Evolutionary conservation across 92 coral and sea anemone genomes (phyloP), one percentile per base, ranked within the genome.

Genomic region (Hydrozoanthus gracilis): DNA sequence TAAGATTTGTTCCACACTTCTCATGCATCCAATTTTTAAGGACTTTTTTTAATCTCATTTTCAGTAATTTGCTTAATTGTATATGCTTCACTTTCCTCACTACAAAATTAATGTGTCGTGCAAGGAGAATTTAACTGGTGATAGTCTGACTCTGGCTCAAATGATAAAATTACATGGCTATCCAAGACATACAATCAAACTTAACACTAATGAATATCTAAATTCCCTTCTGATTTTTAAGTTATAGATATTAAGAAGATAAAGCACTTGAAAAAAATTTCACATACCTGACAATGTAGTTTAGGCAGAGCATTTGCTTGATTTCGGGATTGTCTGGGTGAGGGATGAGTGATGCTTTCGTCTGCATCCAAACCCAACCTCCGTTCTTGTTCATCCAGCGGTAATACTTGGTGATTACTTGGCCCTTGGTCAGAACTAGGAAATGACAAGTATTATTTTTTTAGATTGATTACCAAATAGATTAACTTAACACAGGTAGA

Each of bases 351-450:
- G 96, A 92, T 2, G 93, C 92, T 85, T 93, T 96, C 15, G 99
- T 95, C 82, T 96, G 95, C 95, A 96, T 84, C 99, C 99, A 96
- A 12, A 96, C 99, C 99, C 99, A 96, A 1, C 99, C 99, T n/a
- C 99, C 99, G 83, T 96, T 95, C 76, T 95, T 96, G 90, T 96
- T 96, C 98, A 96, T 96, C 99, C 99, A 96, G 71, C 99, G 97
- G 77, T 96, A 96, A 71, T 94, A 95, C 94, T 92, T 95, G 13
- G 99, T 96, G 83, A 92, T 86, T 3, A 95, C 93, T 89, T 95
- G 98, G 7, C 99, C 99, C 91, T 96, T 93, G 48, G 96, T 86
- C 3, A 96, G 93, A 65, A 95, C 98, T 95, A 82, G 67, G 4
- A 18, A 1, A 62, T 17, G 56, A 44, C 67, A 74, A 52, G 52